These are phyloP conservation scores for Borostomias antarcticus DNA, from an alignment of 2,797 vertebrate species.

Conservation along the genomic window DNA sequence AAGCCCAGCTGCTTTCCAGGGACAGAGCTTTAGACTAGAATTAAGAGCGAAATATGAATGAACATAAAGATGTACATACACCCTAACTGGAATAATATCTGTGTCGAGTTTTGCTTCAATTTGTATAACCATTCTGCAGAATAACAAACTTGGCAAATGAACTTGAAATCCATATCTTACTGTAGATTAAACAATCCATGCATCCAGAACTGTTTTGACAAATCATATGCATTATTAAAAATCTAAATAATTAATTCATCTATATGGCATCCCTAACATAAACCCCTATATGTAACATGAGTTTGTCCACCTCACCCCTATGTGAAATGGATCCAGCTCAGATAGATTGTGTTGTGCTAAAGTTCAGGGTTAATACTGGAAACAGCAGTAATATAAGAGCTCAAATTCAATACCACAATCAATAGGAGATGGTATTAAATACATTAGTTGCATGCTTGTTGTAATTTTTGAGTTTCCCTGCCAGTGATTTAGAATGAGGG, in stretches of 20 bases:
- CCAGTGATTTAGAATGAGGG: not conserved
- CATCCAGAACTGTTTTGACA: not conserved
- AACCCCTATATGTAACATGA: slow-evolving; percentile 13
- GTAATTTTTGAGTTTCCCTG: not conserved
- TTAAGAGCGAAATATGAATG: too few species aligned
- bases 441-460: not conserved
- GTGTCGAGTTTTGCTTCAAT: too few species aligned
- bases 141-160: not conserved
- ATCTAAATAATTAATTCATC: not conserved
- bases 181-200: not conserved
- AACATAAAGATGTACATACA: too few species aligned
- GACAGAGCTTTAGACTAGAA: too few species aligned
- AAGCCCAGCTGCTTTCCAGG: too few species aligned
- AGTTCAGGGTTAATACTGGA: slow-evolving; percentile 13
- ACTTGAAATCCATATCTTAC: not conserved
- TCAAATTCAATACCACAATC: slow-evolving; percentile 16
- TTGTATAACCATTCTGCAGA: too few species aligned
- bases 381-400: slow-evolving; percentile 3
- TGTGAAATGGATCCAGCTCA: slow-evolving; percentile 8
- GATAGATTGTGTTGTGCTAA: slow-evolving; percentile 8
- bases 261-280: not conserved
- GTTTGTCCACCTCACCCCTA: not conserved
- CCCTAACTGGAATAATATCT: not conserved
- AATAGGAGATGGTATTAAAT: slow-evolving; percentile 7
- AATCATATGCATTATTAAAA: not conserved